Evolutionary conservation across 2,888 invertebrate genomes (phyloP).

Genomic region (Meteorus cinctellus): DNA sequence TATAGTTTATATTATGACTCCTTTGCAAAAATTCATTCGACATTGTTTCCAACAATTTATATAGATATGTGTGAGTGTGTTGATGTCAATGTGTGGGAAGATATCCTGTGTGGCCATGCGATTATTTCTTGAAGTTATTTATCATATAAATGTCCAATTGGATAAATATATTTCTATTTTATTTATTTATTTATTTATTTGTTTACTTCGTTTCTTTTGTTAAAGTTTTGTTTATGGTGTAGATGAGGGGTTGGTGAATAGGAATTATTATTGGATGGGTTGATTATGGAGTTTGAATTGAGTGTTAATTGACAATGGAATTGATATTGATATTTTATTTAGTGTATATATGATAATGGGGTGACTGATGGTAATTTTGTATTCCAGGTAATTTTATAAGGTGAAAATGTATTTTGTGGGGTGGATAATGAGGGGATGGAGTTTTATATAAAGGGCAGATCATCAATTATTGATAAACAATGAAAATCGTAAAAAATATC

Average conservation of each 20-base stretch:
- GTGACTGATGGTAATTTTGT: no score
- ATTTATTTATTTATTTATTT: background rate
- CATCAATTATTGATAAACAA: no score
- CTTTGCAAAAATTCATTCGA: constrained; percentile 5
- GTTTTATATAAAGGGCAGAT: background rate
- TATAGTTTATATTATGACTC: constrained; percentile 5
- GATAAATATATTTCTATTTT: background rate
- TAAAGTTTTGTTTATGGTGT: background rate
- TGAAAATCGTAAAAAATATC: no score
- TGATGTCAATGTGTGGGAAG: constrained; percentile 11
- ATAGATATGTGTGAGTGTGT: background rate
- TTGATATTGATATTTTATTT: no score
- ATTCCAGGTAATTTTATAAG: no score
- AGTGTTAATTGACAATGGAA: no score
- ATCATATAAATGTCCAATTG: background rate
- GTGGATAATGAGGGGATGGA: background rate
- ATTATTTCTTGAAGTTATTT: constrained; percentile 17
- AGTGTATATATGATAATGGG: no score
- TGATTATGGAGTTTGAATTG: no score
- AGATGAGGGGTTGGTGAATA: no score
- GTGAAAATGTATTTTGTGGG: no score
- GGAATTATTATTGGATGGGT: no score
- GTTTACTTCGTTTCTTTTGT: background rate
- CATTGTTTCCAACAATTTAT: constrained; percentile 12
- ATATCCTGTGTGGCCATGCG: constrained; percentile 1